Conservation (phyloP, 2,113 vertebrate species). For the Trogon surrucura region DNA sequence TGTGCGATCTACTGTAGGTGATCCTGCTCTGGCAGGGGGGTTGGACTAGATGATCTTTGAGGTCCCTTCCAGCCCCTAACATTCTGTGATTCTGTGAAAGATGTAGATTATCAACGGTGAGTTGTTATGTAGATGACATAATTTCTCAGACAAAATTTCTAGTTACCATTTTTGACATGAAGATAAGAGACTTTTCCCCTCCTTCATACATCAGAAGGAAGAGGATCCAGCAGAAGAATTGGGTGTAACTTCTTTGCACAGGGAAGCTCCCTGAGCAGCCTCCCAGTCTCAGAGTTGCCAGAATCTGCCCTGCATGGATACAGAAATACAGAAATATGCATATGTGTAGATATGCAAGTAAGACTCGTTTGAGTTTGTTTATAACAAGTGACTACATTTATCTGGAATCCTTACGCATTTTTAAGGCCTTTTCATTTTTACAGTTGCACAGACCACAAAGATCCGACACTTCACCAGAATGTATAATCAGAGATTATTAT, state of each 20-base stretch:
- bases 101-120: neutral
- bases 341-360: neutral
- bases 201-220: neutral
- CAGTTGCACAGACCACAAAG: neutral
- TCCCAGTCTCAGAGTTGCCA: neutral
- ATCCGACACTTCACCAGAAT: neutral
- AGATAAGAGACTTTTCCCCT: neutral
- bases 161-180: neutral
- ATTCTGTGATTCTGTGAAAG: too few relatives aligned
- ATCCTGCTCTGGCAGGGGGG: too few relatives aligned
- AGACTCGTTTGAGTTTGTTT: neutral
- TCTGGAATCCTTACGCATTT: neutral
- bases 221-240: neutral
- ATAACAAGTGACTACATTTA: neutral
- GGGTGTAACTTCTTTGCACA: neutral
- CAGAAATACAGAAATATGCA: neutral
- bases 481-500: slow-evolving; percentile 22
- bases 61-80: too few relatives aligned
- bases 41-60: too few relatives aligned
- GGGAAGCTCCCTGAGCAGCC: neutral
- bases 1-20: too few relatives aligned
- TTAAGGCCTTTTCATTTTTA: neutral
- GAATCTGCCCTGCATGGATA: neutral
- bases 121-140: neutral
- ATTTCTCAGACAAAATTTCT: neutral